Conservation (phyloP, 2,797 vertebrate genomes). For the Carduelis carduelis region DNA sequence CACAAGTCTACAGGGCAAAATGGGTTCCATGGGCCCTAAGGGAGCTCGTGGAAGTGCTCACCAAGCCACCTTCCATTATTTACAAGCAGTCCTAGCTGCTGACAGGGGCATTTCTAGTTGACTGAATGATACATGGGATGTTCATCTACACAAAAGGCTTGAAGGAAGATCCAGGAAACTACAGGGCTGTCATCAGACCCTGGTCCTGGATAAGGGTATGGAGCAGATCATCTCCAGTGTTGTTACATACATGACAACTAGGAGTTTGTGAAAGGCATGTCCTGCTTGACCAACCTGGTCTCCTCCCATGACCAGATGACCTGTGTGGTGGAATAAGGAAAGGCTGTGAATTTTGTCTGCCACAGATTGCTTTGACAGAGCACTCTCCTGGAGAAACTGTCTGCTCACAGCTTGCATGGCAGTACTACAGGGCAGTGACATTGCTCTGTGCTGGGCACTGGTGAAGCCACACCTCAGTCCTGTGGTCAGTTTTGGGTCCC, state of each 20-base stretch:
- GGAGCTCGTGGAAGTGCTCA: not conserved
- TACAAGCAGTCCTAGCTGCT: not conserved
- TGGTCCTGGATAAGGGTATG: not conserved
- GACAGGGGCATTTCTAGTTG: too few relatives aligned
- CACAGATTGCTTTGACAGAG: not conserved
- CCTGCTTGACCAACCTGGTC: not conserved
- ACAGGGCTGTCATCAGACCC: not conserved
- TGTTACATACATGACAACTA: not conserved
- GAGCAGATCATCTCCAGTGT: accelerated
- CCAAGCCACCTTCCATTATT: not conserved
- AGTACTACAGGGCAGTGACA: not conserved
- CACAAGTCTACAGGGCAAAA: not conserved
- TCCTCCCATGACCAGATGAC: not conserved
- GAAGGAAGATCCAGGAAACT: not conserved
- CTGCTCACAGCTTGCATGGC: not conserved
- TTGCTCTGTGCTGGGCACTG: not conserved
- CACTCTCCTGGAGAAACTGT: not conserved
- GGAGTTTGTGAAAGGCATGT: not conserved
- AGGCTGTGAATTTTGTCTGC: not conserved
- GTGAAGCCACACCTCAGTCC: not conserved
- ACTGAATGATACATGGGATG: not conserved
- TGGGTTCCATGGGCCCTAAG: not conserved
- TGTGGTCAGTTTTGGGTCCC: not conserved
- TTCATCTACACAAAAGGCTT: not conserved
- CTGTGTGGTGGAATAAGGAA: not conserved